These are phyloP conservation scores for Alcedo atthis DNA, from an alignment of 2,797 vertebrate genomes.

Conservation along the genomic window DNA sequence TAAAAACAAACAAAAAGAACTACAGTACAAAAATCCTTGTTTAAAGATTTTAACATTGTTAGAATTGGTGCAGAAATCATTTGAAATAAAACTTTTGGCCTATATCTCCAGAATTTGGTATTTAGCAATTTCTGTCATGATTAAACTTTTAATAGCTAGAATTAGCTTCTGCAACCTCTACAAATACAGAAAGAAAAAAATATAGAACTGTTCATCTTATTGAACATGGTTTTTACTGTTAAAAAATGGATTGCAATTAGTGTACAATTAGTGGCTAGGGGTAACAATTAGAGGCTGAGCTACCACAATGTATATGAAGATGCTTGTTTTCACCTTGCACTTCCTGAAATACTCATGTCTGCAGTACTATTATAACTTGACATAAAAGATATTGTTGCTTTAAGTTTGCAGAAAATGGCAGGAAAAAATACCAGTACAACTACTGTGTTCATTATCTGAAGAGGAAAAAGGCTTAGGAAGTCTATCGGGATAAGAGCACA, in stretches of 20 bases:
- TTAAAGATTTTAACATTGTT: neutral
- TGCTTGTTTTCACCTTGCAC: slow-evolving; percentile 5
- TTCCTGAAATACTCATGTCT: neutral
- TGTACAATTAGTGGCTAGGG: neutral
- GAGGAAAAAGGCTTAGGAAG: neutral
- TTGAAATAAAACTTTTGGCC: neutral
- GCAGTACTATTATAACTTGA: neutral
- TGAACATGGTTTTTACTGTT: neutral
- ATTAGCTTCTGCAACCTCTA: neutral
- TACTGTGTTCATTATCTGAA: neutral
- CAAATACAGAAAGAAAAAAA: neutral
- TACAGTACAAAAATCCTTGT: neutral
- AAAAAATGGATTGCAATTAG: neutral
- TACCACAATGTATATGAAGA: neutral
- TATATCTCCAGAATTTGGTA: neutral
- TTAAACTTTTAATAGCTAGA: neutral
- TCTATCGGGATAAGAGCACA: neutral
- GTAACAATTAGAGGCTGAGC: neutral
- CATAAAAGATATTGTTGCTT: neutral
- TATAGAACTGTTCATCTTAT: neutral
- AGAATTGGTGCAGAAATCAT: neutral
- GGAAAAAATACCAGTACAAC: neutral
- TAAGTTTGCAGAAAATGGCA: neutral
- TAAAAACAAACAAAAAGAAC: neutral
- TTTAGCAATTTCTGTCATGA: neutral